These are phyloP conservation scores for Smutsia temminckii DNA, from an alignment of 2,797 vertebrate genomes.

Conservation along the genomic window DNA sequence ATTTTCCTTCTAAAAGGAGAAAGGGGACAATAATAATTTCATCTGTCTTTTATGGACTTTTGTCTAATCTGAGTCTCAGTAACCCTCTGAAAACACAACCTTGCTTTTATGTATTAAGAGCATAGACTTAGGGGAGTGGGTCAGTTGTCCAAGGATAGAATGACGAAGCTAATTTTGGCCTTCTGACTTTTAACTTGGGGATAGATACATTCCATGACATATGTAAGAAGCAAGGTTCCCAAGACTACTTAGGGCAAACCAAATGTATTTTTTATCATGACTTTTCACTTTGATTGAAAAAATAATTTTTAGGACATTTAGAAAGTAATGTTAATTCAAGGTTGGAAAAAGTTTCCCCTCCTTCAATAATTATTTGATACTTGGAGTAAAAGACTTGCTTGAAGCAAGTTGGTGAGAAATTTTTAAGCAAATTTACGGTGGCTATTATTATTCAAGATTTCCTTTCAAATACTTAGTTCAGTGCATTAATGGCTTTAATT, in stretches of 20 bases:
- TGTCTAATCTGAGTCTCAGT: neutral
- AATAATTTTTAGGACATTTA: neutral
- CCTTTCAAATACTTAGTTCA: neutral
- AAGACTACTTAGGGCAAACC: constrained; percentile 15
- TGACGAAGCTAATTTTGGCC: neutral
- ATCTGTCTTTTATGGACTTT: neutral
- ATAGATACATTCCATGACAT: neutral
- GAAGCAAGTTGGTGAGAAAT: constrained; percentile 13
- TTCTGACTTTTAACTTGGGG: constrained; percentile 30
- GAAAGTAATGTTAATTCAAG: constrained; percentile 22
- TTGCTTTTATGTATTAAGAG: constrained; percentile 21
- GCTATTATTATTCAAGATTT: neutral
- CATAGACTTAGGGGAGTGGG: neutral
- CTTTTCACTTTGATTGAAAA: constrained; percentile 46
- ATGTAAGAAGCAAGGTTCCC: neutral
- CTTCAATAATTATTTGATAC: neutral
- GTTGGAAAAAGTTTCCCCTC: neutral
- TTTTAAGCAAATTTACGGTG: constrained; percentile 25
- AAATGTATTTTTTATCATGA: constrained; percentile 26
- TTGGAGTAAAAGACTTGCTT: neutral
- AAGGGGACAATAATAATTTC: neutral
- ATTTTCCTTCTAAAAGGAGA: constrained; percentile 40
- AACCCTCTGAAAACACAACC: neutral
- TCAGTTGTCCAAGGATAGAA: neutral
- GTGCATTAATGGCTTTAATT: neutral